These are phyloP conservation scores for Xenops minutus DNA, from an alignment of 2,797 vertebrate genomes.

Conservation along the genomic window DNA sequence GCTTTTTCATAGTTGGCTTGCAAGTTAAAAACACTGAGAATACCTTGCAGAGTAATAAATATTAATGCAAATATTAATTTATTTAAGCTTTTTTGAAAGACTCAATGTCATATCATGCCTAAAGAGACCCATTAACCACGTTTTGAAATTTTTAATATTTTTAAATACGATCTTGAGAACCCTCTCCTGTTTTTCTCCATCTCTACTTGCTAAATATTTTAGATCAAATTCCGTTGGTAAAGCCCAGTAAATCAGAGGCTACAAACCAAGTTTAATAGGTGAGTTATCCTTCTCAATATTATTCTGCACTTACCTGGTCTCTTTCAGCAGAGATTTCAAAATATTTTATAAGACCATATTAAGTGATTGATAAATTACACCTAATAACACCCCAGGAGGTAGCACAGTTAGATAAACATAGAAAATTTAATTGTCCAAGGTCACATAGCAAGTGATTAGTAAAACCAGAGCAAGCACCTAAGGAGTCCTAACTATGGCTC, in stretches of 20 bases:
- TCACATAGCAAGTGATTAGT: conserved; percentile 6
- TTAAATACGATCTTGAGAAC: not conserved
- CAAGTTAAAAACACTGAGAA: not conserved
- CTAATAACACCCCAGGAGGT: not conserved
- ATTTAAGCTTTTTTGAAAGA: conserved; percentile 2
- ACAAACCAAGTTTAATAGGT: not conserved
- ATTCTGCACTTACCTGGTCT: not conserved
- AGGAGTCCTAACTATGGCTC: not conserved
- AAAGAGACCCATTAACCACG: not conserved
- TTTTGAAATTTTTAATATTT: not conserved
- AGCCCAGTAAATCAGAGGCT: not conserved
- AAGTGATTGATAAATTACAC: conserved; percentile 28
- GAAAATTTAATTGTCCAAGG: conserved; percentile 31
- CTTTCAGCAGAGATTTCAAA: not conserved
- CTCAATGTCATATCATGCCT: not conserved
- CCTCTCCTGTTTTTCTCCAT: not conserved
- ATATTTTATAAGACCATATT: not conserved
- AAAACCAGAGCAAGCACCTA: conserved; percentile 20
- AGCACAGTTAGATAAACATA: conserved; percentile 1
- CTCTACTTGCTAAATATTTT: not conserved
- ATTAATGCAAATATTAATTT: not conserved
- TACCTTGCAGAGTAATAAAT: not conserved
- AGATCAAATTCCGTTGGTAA: not conserved
- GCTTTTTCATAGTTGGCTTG: not conserved
- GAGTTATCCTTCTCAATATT: not conserved